Evolutionary conservation across 2,113 vertebrate genomes (phyloP).

Genomic region (Amazona guildingii): DNA sequence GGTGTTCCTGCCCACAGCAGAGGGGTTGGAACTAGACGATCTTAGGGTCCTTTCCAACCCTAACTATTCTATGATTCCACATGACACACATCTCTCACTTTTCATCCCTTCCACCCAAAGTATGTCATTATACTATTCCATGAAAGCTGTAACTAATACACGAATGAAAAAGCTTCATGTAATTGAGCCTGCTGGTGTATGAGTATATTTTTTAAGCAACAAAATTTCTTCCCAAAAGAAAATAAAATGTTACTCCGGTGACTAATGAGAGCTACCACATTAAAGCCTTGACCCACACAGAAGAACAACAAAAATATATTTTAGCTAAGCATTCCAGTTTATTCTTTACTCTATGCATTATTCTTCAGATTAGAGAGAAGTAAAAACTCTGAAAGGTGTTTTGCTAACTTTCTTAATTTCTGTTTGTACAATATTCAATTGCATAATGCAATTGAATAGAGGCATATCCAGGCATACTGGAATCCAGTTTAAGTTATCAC

Average conservation of each 20-base stretch:
- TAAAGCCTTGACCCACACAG: background rate
- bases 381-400: background rate
- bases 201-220: background rate
- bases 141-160: background rate
- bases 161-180: background rate
- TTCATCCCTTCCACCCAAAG: background rate
- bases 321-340: background rate
- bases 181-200: background rate
- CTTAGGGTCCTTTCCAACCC: too few relatives aligned
- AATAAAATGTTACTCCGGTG: background rate
- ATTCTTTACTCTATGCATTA: background rate
- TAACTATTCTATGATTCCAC: too few relatives aligned
- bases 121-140: background rate
- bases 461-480: background rate
- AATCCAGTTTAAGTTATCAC: background rate
- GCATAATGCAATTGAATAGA: background rate
- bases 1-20: too few relatives aligned
- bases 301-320: background rate
- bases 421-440: background rate
- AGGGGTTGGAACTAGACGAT: too few relatives aligned
- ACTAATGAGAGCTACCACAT: background rate
- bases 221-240: background rate
- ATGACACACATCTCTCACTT: background rate
- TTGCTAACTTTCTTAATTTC: background rate
- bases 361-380: background rate